Conservation (phyloP, 2,797 vertebrate genomes). For the Amphiprion clarkii region DNA sequence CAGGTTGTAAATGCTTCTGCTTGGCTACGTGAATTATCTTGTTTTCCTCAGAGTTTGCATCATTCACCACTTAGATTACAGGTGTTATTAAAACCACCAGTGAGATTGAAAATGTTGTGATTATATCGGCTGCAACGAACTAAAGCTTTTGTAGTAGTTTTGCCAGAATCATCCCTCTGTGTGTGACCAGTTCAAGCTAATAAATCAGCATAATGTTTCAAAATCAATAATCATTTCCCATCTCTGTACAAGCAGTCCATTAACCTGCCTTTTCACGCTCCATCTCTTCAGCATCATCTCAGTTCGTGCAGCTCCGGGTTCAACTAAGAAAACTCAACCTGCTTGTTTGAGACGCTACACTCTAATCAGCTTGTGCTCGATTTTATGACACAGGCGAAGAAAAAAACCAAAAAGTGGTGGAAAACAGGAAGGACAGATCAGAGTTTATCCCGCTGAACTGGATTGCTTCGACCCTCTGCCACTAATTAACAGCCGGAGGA, state of each 20-base stretch:
- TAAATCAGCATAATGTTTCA: constrained; percentile 14
- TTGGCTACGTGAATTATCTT: no score
- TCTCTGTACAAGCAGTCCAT: constrained; percentile 4
- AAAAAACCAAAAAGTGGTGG: neutral
- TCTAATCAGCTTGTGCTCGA: neutral
- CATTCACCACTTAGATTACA: neutral
- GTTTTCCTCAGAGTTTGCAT: no score
- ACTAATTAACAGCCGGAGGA: constrained; percentile 42
- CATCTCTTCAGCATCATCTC: neutral
- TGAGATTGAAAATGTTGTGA: neutral
- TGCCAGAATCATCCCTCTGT: neutral
- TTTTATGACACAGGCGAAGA: constrained; percentile 1
- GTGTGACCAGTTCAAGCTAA: constrained; percentile 27
- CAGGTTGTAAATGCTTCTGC: no score
- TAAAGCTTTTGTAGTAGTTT: neutral
- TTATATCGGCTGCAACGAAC: neutral
- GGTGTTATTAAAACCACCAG: neutral
- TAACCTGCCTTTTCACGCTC: constrained; percentile 18
- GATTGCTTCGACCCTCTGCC: constrained; percentile 13
- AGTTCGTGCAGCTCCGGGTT: neutral
- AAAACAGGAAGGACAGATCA: neutral
- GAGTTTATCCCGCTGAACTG: constrained; percentile 11
- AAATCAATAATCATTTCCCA: constrained; percentile 37
- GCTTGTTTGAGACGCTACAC: constrained; percentile 10
- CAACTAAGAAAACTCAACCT: neutral